Conservation (phyloP, 2,888 invertebrate species). For the Heliconius cydno region DNA sequence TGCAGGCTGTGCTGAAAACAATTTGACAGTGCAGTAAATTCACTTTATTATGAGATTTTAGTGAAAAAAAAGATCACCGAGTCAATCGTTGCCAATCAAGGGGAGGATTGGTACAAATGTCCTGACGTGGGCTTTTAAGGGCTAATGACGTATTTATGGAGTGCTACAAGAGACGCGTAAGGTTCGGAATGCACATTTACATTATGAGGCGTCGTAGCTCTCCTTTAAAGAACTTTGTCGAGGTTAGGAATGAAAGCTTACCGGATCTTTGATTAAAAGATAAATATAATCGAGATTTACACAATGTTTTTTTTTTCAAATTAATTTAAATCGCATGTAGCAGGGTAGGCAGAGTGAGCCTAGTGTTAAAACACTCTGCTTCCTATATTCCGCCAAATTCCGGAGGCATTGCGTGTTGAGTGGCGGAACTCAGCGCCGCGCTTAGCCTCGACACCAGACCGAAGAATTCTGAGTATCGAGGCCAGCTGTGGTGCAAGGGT, state of each 20-base stretch:
- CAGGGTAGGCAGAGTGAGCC: no score
- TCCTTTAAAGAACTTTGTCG: neutral
- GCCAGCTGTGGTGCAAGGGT: no score
- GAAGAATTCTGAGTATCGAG: no score
- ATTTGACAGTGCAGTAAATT: neutral
- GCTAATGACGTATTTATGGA: constrained; percentile 45
- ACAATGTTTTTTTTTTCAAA: neutral
- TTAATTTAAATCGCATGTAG: no score
- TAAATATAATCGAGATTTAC: neutral
- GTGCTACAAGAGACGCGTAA: constrained; percentile 39
- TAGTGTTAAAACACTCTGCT: no score
- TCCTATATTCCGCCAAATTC: no score
- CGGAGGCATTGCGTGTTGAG: no score
- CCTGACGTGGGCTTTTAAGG: constrained; percentile 38
- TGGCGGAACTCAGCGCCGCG: no score
- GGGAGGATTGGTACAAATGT: constrained; percentile 19
- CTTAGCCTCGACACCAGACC: no score
- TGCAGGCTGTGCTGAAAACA: neutral
- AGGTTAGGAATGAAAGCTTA: neutral
- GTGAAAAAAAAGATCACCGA: constrained; percentile 7
- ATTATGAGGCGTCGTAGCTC: constrained; percentile 25
- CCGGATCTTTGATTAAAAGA: constrained; percentile 3
- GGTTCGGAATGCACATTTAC: constrained; percentile 42
- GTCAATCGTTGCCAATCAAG: neutral
- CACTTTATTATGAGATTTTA: neutral